Base-by-base conservation (phyloP, 2,113 vertebrate species). In the Loxodonta africana region DNA sequence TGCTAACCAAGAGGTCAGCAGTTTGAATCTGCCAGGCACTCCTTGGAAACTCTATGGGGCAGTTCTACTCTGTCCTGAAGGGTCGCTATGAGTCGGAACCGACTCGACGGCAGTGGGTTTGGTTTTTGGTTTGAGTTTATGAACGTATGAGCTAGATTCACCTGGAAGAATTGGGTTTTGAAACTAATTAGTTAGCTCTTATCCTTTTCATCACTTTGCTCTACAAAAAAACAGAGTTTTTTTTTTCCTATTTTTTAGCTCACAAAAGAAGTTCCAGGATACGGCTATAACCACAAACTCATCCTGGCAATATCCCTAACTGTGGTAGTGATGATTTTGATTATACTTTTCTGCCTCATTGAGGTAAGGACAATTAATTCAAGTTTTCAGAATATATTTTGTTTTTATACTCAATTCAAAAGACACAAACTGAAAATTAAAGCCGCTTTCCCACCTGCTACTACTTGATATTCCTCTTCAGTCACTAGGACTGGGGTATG, bases 341-440 rank as follows among this genome's bases (percentile, higher is more conserved):
- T 98, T 80, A n/a, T 12, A 1, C 86, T 74, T 69, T 83, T 97
- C 74, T 98, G 95, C 87, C 83, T 97, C 20, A 28, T 81, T 0
- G n/a, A 97, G 89, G 98, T 98, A 97, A 98, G 98, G 48, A 46
- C 7, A 30, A 20, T 80, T 73, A 2, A 0, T 67, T 91, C 48
- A 80, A 37, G 12, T 86, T 90, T 90, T 77, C 44, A 76, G 44
- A 93, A 53, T 80, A 23, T 6, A 28, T 7, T 26, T n/a, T 86
- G 3, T 62, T 20, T 87, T 73, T 51, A 28, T 44, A 86, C 25
- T 20, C 73, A 76, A 95, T 30, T 88, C 28, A 65, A 17, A 46
- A 10, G 11, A 4, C 3, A 51, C 14, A 62, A 25, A 28, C 48
- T 33, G 4, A 78, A 93, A 86, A 30, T 51, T 21, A 77, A 17